A percentile compares a stretch with the other conserved stretches of the same genome.
phyloP scores from a whole-genome alignment of 2,113 vertebrate genomes.

The Melanocharis versteri region DNA sequence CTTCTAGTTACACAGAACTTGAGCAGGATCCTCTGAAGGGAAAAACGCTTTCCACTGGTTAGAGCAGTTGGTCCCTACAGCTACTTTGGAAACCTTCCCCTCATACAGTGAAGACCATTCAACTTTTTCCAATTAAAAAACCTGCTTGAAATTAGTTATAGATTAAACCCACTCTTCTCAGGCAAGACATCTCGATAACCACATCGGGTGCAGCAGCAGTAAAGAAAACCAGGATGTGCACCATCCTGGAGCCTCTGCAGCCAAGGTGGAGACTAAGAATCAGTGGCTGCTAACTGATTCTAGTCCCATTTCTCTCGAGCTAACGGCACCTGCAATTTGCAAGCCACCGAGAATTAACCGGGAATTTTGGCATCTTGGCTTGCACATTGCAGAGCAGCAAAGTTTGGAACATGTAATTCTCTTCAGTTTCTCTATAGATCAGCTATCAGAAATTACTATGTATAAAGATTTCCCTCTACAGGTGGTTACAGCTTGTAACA shows the following conservation, averaged over 20 bases:
- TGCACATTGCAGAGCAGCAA: slow-evolving; percentile 30
- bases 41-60: neutral
- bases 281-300: neutral
- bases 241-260: slow-evolving; percentile 1
- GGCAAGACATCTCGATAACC: slow-evolving; percentile 60
- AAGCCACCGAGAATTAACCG: neutral
- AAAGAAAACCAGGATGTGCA: neutral
- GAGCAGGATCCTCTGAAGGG: neutral
- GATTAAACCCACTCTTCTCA: slow-evolving; percentile 43
- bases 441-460: slow-evolving; percentile 68
- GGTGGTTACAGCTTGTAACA: slow-evolving; percentile 78
- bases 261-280: neutral
- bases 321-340: neutral
- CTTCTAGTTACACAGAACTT: neutral
- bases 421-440: slow-evolving; percentile 48
- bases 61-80: neutral
- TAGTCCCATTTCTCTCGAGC: neutral
- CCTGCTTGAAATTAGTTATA: slow-evolving; percentile 22
- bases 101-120: neutral
- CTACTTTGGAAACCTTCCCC: neutral
- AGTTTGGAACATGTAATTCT: slow-evolving; percentile 63
- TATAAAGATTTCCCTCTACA: slow-evolving; percentile 84
- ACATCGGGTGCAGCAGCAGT: neutral
- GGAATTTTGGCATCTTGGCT: neutral
- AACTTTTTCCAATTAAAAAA: slow-evolving; percentile 43